These are phyloP conservation scores for Caranx ignobilis DNA, from an alignment of 2,113 vertebrate genomes.

Conservation along the genomic window DNA sequence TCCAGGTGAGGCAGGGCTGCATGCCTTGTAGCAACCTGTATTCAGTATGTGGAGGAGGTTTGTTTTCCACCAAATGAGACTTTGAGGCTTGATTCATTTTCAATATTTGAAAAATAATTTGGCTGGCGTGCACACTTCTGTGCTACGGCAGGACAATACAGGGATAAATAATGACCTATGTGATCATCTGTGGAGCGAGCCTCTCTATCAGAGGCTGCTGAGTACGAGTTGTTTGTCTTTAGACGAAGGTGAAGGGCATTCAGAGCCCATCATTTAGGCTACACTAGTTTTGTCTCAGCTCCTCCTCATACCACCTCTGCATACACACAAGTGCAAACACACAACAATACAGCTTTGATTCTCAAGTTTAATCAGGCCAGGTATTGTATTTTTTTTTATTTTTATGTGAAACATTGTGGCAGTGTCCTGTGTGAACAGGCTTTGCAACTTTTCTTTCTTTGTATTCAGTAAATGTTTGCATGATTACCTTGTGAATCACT, in stretches of 20 bases:
- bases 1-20: slow-evolving; percentile 46
- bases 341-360: neutral
- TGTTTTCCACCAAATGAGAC: slow-evolving; percentile 44
- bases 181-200: slow-evolving; percentile 23
- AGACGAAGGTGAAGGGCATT: slow-evolving; percentile 56
- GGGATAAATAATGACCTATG: slow-evolving; percentile 47
- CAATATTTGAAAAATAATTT: slow-evolving; percentile 21
- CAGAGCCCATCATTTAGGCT: slow-evolving; percentile 44
- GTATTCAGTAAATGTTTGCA: neutral
- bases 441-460: neutral
- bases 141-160: slow-evolving; percentile 11
- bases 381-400: too few species aligned
- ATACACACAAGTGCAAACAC: neutral
- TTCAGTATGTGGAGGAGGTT: slow-evolving; percentile 14
- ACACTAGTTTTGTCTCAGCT: slow-evolving; percentile 30
- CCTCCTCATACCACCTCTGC: neutral
- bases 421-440: neutral
- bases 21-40: slow-evolving; percentile 40
- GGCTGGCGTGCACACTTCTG: slow-evolving; percentile 1
- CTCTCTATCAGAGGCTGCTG: slow-evolving; percentile 44
- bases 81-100: slow-evolving; percentile 27
- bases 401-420: neutral
- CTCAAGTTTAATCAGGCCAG: neutral
- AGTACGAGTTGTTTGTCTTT: slow-evolving; percentile 55
- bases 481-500: neutral